Conservation (phyloP, 2,888 invertebrate species). For the Macrosiphum euphorbiae region DNA sequence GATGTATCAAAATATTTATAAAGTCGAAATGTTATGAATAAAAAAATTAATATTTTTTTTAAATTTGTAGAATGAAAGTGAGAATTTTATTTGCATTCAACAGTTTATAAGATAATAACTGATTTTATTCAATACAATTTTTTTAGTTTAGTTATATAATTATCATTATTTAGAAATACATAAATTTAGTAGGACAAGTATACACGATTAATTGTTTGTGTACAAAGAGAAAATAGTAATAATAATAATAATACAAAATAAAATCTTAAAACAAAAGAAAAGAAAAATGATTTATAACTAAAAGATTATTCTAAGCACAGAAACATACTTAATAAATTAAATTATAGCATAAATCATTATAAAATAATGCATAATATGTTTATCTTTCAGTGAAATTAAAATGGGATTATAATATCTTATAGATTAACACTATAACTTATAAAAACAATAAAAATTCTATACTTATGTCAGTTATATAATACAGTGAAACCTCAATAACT, state of each 20-base stretch:
- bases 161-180: not conserved
- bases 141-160: not conserved
- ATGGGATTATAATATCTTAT: not conserved
- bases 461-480: too few species aligned
- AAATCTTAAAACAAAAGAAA: not conserved
- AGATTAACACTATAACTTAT: not conserved
- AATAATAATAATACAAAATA: not conserved
- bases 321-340: not conserved
- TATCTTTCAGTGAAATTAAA: not conserved
- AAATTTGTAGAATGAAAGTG: not conserved
- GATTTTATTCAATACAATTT: not conserved
- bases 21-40: not conserved
- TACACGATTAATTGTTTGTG: not conserved
- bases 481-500: too few species aligned
- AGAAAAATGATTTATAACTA: not conserved
- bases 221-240: not conserved
- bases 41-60: too few species aligned
- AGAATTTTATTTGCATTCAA: not conserved
- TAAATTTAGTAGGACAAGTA: not conserved
- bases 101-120: not conserved
- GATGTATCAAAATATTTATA: not conserved
- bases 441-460: not conserved
- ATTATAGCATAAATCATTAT: not conserved
- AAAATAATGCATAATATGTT: not conserved
- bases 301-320: not conserved